Percentiles rank a stretch among this genome's conserved stretches.
Conservation (phyloP, 2,888 invertebrate genomes). For the Clanis bilineata region DNA sequence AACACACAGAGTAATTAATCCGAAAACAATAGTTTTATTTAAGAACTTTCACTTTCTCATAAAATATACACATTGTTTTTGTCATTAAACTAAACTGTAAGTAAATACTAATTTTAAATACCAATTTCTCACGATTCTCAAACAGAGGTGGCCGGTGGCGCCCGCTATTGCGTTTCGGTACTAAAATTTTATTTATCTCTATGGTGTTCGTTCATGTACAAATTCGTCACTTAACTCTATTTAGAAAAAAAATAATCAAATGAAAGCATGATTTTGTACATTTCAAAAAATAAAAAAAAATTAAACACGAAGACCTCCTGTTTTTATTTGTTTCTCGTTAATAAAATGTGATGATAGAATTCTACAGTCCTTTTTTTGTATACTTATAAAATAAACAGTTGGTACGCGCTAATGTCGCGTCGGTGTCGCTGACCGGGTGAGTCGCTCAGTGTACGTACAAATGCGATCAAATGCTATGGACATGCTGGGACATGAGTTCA, state of each 20-base stretch:
- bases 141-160: conserved; percentile 54
- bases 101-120: conserved; percentile 83
- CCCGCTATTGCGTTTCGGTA: conserved; percentile 54
- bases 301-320: conserved; percentile 60
- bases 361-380: conserved; percentile 74
- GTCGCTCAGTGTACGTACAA: conserved; percentile 43
- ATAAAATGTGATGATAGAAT: conserved; percentile 79
- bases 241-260: conserved; percentile 74
- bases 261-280: conserved; percentile 81
- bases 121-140: conserved; percentile 73
- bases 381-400: conserved; percentile 75
- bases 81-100: conserved; percentile 82
- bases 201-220: conserved; percentile 66
- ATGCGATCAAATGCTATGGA: conserved; percentile 65
- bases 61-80: conserved; percentile 83
- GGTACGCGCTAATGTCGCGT: conserved; percentile 49
- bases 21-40: conserved; percentile 83
- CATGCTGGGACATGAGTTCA: conserved; percentile 35
- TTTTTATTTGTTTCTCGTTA: conserved; percentile 50
- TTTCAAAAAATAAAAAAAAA: conserved; percentile 71
- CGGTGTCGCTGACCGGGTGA: conserved; percentile 24
- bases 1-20: conserved; percentile 76
- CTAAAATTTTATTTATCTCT: conserved; percentile 35
- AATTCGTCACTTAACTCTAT: conserved; percentile 76
- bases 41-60: conserved; percentile 82